Conservation (phyloP, 2,113 vertebrate species). For the Chaetops frenatus region DNA sequence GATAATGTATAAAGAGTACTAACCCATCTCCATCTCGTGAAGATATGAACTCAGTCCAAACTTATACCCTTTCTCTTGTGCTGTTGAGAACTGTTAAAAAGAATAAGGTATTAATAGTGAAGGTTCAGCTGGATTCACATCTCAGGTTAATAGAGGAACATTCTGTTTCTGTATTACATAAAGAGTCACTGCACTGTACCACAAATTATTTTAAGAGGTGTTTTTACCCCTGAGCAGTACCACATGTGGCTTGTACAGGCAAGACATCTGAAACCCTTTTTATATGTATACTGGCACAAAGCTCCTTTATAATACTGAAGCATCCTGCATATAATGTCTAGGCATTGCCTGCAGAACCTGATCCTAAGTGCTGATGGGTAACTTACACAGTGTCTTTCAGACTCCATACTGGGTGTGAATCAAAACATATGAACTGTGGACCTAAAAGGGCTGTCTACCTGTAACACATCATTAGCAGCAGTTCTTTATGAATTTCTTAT, state of each 20-base stretch:
- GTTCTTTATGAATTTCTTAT: neutral
- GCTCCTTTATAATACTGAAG: neutral
- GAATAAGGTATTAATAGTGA: neutral
- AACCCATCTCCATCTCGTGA: slow-evolving; percentile 23
- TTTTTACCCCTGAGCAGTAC: neutral
- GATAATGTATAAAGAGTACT: neutral
- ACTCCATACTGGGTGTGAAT: neutral
- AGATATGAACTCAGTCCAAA: neutral
- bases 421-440: neutral
- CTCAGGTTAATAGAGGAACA: neutral
- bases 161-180: neutral
- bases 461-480: neutral
- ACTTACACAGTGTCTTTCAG: neutral
- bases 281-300: neutral
- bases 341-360: neutral
- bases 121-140: neutral
- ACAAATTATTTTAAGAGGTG: neutral
- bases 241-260: neutral
- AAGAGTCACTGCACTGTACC: neutral
- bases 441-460: neutral
- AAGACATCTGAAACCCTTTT: neutral
- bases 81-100: slow-evolving; percentile 15
- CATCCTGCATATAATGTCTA: neutral
- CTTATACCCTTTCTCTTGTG: neutral
- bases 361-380: neutral